Evolutionary conservation across 2,888 invertebrate genomes (phyloP).

Genomic region (Tribolium freemani): DNA sequence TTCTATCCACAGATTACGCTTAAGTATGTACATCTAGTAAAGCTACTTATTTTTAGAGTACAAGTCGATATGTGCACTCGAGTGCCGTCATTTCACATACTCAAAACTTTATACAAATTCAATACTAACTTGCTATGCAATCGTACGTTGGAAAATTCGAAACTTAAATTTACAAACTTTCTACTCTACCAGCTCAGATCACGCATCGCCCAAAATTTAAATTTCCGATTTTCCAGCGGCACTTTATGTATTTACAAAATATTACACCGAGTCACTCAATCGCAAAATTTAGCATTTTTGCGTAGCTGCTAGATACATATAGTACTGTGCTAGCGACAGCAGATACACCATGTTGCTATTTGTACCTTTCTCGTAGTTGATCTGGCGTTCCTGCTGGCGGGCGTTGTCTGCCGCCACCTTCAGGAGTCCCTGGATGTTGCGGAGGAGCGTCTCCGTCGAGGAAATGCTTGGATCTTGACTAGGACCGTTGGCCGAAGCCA

Average conservation of each 20-base stretch:
- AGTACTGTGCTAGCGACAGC: slow-evolving; percentile 68
- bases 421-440: slow-evolving; percentile 95
- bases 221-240: slow-evolving; percentile 32
- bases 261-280: slow-evolving; percentile 30
- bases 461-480: slow-evolving; percentile 76
- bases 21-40: slow-evolving; percentile 56
- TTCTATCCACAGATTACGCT: slow-evolving; percentile 43
- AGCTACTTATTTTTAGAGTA: slow-evolving; percentile 52
- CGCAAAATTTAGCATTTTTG: slow-evolving; percentile 62
- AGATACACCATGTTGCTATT: slow-evolving; percentile 70
- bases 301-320: slow-evolving; percentile 68
- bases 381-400: slow-evolving; percentile 94
- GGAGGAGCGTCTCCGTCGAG: slow-evolving; percentile 92
- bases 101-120: slow-evolving; percentile 55
- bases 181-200: slow-evolving; percentile 4
- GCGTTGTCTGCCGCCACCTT: slow-evolving; percentile 99
- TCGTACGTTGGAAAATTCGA: slow-evolving; percentile 36
- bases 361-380: slow-evolving; percentile 96
- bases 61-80: slow-evolving; percentile 58
- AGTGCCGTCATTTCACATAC: slow-evolving; percentile 48
- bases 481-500: slow-evolving; percentile 71
- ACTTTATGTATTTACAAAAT: slow-evolving; percentile 36
- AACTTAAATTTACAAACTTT: slow-evolving; percentile 24
- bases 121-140: slow-evolving; percentile 40
- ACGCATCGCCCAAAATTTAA: slow-evolving; percentile 18